Conservation (phyloP, 2,888 invertebrate species). For the Yponomeuta malinellus region DNA sequence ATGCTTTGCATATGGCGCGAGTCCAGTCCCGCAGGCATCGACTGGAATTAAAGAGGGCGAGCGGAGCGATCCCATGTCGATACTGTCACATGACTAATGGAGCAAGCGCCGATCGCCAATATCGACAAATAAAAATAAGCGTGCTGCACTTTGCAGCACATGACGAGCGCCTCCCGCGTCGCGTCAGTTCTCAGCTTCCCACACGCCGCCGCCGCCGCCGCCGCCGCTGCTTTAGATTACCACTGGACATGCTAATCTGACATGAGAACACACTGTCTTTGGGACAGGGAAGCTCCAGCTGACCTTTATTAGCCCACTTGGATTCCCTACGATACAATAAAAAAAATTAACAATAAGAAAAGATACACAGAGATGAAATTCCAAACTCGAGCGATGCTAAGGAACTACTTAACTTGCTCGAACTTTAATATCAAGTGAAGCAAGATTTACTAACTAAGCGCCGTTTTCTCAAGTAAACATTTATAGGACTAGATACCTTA, state of each 20-base stretch:
- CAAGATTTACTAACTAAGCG: constrained; percentile 7
- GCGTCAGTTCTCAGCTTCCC: constrained; percentile 23
- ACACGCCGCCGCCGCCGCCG: constrained; percentile 21
- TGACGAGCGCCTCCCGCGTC: constrained; percentile 30
- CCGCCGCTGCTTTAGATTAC: constrained; percentile 3
- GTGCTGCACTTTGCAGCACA: constrained; percentile 35
- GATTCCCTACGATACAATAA: not conserved
- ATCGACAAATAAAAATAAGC: constrained; percentile 68
- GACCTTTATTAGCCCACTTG: constrained; percentile 4
- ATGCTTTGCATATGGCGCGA: constrained; percentile 52
- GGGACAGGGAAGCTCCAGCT: constrained; percentile 5
- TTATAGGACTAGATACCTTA: constrained; percentile 16
- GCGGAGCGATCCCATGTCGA: constrained; percentile 67
- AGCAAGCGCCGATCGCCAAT: constrained; percentile 72
- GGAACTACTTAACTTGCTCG: not conserved
- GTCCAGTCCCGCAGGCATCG: constrained; percentile 37
- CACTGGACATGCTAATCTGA: constrained; percentile 10
- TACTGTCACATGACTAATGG: constrained; percentile 75
- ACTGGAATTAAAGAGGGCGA: constrained; percentile 34
- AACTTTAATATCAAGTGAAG: constrained; percentile 4
- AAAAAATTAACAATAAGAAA: not conserved
- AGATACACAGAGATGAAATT: not conserved
- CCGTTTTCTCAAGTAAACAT: constrained; percentile 13
- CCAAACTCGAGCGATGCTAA: not conserved
- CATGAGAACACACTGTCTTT: constrained; percentile 1